Conservation (phyloP, 2,113 vertebrate genomes). For the Sapajus apella region DNA sequence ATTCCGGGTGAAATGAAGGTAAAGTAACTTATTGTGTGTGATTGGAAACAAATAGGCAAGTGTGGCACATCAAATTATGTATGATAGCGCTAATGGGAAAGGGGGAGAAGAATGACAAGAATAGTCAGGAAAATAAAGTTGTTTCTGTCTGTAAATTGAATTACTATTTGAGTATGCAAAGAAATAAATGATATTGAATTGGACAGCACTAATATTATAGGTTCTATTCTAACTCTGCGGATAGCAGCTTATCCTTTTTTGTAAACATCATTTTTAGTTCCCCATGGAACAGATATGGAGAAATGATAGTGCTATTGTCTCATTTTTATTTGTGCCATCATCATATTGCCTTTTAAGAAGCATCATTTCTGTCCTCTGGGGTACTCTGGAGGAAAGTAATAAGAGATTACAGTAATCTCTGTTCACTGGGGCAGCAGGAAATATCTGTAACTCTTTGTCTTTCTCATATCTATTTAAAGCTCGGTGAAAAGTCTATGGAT, state of each 20-base stretch:
- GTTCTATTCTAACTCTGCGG: background rate
- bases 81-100: background rate
- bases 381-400: background rate
- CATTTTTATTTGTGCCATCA: slow-evolving; percentile 23
- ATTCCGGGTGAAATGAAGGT: slow-evolving; percentile 47
- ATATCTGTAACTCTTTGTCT: background rate
- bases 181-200: background rate
- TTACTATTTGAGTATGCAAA: slow-evolving; percentile 37
- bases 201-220: background rate
- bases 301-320: background rate
- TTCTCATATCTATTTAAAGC: slow-evolving; percentile 28
- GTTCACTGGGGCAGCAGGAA: background rate
- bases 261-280: slow-evolving; percentile 27
- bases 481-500: background rate
- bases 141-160: slow-evolving; percentile 34
- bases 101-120: background rate
- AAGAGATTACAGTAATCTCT: background rate
- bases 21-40: slow-evolving; percentile 35
- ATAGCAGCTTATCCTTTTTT: background rate
- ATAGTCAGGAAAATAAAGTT: slow-evolving; percentile 28
- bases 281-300: background rate
- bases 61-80: background rate
- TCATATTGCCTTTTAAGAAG: slow-evolving; percentile 6
- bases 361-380: background rate
- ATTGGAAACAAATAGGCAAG: slow-evolving; percentile 19